Conservation (phyloP, 2,113 vertebrate species). For the Redunca redunca region DNA sequence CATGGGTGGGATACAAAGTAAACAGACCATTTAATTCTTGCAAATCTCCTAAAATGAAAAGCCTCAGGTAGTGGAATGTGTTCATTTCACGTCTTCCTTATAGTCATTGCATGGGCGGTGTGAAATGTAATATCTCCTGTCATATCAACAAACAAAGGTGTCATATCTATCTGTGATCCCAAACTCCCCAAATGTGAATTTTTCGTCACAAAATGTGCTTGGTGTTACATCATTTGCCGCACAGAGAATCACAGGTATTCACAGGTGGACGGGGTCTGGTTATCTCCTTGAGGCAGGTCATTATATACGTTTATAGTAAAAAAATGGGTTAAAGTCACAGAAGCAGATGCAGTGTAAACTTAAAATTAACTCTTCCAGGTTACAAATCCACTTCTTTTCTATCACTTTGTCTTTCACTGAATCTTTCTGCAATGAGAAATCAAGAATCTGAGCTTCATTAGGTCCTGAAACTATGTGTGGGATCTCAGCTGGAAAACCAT, state of each 20-base stretch:
- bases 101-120: neutral
- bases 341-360: neutral
- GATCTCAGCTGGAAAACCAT: neutral
- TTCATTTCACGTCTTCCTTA: neutral
- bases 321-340: neutral
- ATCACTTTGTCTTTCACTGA: neutral
- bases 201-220: neutral
- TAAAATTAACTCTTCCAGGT: neutral
- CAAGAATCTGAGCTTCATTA: neutral
- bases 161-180: neutral
- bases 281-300: neutral
- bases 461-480: neutral
- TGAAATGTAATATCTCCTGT: neutral
- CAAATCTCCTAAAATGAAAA: neutral
- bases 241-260: neutral
- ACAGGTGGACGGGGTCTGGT: accelerated
- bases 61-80: neutral
- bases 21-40: neutral
- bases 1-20: neutral
- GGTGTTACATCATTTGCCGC: neutral
- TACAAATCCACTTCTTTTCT: neutral
- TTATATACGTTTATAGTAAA: neutral
- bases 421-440: neutral
- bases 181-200: neutral
- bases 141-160: neutral